Evolutionary conservation across 2,113 vertebrate genomes (phyloP).

Genomic region (Nymphicus hollandicus): DNA sequence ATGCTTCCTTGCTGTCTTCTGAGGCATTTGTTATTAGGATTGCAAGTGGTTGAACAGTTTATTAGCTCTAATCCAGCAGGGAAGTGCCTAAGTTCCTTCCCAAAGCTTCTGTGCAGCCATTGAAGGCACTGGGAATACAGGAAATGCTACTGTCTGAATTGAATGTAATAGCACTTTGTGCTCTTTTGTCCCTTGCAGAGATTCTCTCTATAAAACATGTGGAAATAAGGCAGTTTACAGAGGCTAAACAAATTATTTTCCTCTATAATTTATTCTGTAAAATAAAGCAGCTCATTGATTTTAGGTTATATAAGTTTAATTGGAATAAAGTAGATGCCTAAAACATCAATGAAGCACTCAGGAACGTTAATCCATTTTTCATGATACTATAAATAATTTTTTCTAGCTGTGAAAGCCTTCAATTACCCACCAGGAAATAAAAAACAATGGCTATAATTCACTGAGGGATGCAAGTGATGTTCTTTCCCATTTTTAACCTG

Average conservation of each 20-base stretch:
- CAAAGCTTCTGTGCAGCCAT: background rate
- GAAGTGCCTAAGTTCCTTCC: background rate
- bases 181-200: background rate
- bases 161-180: background rate
- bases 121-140: background rate
- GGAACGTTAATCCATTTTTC: slow-evolving; percentile 55
- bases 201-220: slow-evolving; percentile 17
- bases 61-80: background rate
- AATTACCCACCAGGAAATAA: slow-evolving; percentile 54
- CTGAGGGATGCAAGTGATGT: background rate
- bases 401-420: slow-evolving; percentile 50
- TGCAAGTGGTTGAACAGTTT: background rate
- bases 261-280: slow-evolving; percentile 23
- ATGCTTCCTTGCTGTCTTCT: background rate
- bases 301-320: slow-evolving; percentile 51
- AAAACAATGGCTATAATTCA: slow-evolving; percentile 52
- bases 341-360: slow-evolving; percentile 31
- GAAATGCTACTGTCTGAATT: background rate
- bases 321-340: slow-evolving; percentile 34
- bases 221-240: slow-evolving; percentile 33
- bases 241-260: slow-evolving; percentile 35
- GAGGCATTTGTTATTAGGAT: background rate
- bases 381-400: slow-evolving; percentile 57
- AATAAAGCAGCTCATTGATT: slow-evolving; percentile 49
- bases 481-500: background rate